These are phyloP conservation scores for Spheniscus humboldti DNA, from an alignment of 2,797 vertebrate species.

Conservation along the genomic window DNA sequence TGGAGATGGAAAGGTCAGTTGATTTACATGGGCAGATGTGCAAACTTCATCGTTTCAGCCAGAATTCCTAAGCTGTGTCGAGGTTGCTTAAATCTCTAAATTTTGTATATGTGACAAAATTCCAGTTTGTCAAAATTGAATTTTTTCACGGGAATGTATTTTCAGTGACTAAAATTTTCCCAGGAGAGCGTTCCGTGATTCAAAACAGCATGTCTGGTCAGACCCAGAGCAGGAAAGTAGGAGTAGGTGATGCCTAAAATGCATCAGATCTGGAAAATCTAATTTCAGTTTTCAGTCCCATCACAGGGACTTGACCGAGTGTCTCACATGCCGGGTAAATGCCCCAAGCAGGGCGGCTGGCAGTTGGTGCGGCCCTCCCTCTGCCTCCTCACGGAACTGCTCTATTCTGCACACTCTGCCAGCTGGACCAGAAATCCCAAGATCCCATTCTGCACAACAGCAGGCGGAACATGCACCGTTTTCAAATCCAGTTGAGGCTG, in stretches of 20 bases:
- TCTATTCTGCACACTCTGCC: not conserved
- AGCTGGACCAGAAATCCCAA: not conserved
- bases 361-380: too few species aligned
- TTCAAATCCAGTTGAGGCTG: not conserved
- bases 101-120: not conserved
- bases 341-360: not conserved
- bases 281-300: not conserved
- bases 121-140: not conserved
- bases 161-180: not conserved
- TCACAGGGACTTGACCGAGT: too few species aligned
- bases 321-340: not conserved
- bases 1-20: not conserved
- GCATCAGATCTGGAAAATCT: not conserved
- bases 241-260: not conserved
- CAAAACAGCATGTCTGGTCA: not conserved
- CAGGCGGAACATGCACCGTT: not conserved
- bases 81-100: not conserved
- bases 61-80: not conserved
- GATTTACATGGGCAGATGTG: not conserved
- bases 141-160: not conserved
- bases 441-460: not conserved
- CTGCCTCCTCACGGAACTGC: not conserved
- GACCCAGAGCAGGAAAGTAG: not conserved
- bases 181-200: not conserved
- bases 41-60: not conserved